Evolutionary conservation across 2,797 vertebrate genomes (phyloP), one percentile per base, ranked within the genome.

Genomic region (Thunnus albacares): DNA sequence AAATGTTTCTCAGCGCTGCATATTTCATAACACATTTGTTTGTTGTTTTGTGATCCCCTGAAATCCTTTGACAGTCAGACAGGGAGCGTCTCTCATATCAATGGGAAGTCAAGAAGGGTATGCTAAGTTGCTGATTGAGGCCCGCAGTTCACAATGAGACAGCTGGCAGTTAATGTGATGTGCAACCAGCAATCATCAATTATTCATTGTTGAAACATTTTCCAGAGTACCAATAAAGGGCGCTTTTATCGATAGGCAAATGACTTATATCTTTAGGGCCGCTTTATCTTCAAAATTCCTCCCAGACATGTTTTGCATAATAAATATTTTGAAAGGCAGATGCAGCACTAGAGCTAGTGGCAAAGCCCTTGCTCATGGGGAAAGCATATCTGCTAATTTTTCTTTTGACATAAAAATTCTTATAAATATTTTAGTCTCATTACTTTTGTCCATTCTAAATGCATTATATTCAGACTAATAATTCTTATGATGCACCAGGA

Each of bases 121-220:
- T 47, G 76, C 57, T 22, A 85, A 87, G 78, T 85, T 70, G 47
- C 30, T 84, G 76, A 89, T 79, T 81, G 83, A 86, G 74, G 79
- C 77, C 75, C 69, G n/a, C 43, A 33, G 75, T 85, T 84, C 64
- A 67, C 73, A 63, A 62, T 47, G 13, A 22, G 79, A 88, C 88
- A 89, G 87, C 81, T 83, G 83, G 76, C 69, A 62, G 69, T 81
- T 86, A 69, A 90, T 81, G 75, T 78, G 84, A 83, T 78, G 83
- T 63, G 67, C 83, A 81, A 81, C 77, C 77, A 84, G 59, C 52
- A 81, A 68, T 76, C 78, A 90, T 90, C 82, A 86, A 87, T 92
- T 90, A 92, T 93, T 90, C 75, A 92, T 77, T 51, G 63, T 57
- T 35, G 63, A 85, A 87, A 82, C 58, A 73, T 83, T 85, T 87